Evolutionary conservation across 2,797 vertebrate genomes (phyloP), one percentile per base, ranked within the genome.

Genomic region (Glyptemys insculpta): DNA sequence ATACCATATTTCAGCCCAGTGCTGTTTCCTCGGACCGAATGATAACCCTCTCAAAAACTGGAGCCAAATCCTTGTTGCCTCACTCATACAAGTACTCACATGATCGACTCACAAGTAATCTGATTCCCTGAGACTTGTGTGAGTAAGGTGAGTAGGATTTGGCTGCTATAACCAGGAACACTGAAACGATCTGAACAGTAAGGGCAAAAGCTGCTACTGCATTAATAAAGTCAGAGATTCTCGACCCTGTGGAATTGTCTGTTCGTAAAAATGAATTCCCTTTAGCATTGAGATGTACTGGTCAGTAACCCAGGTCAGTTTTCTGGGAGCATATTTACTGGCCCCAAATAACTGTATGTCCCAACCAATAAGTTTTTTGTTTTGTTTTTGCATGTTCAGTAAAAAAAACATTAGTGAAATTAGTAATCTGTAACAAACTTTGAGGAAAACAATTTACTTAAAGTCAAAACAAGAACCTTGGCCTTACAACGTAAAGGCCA

Each of bases 51-150:
- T 90, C 53, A 96, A 53, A 47, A 78, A 49, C 23, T 65, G 1
- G 87, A 95, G 96, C 92, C 93, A 96, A 97, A 94, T 92, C 72
- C 89, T 91, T 50, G 94, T 94, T 95, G 90, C 90, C 62, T 94
- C 87, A 41, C 89, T 85, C 81, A 79, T 85, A 92, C 68, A 95
- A 96, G 91, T 94, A 96, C 96, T 96, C 95, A 93, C 94, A 96
- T 94, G 90, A 96, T 95, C 87, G 94, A 76, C 91, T 94, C 96
- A 96, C 0, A 1, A 96, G 49, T 81, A 85, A 1, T 2, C 62
- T 85, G 56, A 79, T 90, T 76, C 79, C 89, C 74, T n/a, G 79
- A 76, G 21, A 50, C 4, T 94, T 68, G 34, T 88, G 49, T 57
- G 76, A 92, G 89, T 53, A 94, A 79, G 89, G 89, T 72, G 83